Evolutionary conservation across 2,888 invertebrate species (phyloP).

Genomic region (Eupithecia centaureata): DNA sequence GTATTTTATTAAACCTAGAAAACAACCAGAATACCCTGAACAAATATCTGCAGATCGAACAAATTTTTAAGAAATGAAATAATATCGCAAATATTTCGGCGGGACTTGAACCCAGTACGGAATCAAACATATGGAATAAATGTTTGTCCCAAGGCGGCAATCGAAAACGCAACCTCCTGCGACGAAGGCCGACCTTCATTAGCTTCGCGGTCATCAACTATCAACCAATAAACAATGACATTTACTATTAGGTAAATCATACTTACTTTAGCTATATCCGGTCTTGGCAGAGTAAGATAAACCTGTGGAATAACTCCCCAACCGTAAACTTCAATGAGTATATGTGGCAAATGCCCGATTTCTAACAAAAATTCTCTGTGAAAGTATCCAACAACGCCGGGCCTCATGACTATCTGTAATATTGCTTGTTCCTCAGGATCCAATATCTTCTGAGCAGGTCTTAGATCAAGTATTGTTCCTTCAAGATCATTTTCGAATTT

Average conservation of each 20-base stretch:
- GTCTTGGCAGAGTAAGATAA: constrained; percentile 77
- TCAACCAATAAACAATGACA: background rate
- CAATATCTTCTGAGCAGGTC: constrained; percentile 71
- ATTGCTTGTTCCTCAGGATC: constrained; percentile 67
- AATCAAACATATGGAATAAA: too few species aligned
- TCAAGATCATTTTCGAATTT: constrained; percentile 64
- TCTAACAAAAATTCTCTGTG: constrained; percentile 74
- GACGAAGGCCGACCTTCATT: too few species aligned
- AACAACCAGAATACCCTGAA: too few species aligned
- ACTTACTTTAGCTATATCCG: constrained; percentile 59
- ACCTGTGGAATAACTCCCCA: constrained; percentile 85
- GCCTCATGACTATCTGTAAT: constrained; percentile 77
- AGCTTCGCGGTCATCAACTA: too few species aligned
- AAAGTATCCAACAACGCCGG: constrained; percentile 83
- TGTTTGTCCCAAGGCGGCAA: too few species aligned
- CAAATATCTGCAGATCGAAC: too few species aligned
- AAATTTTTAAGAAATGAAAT: too few species aligned
- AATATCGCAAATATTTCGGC: too few species aligned
- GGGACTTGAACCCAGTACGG: too few species aligned
- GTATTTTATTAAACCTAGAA: too few species aligned
- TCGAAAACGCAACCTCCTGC: too few species aligned
- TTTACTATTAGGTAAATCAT: background rate
- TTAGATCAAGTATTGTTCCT: constrained; percentile 73
- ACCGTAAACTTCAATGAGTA: constrained; percentile 81
- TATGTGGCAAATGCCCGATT: constrained; percentile 82